Evolutionary conservation across 2,113 vertebrate species (phyloP).

Genomic region (Ivindomyrus marchei): DNA sequence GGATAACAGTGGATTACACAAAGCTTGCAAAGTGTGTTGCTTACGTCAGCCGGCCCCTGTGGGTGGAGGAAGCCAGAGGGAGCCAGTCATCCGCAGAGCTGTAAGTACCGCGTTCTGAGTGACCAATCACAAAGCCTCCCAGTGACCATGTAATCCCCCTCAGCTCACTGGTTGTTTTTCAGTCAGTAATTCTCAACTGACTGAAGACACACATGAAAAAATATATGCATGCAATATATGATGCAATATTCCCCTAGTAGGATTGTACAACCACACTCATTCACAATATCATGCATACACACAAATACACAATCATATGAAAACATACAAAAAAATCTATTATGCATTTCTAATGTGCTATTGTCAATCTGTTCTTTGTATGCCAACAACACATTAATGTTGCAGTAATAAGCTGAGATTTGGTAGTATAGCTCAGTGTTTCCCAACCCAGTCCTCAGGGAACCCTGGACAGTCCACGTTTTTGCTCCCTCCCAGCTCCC

Average conservation of each 20-base stretch:
- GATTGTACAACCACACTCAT: neutral
- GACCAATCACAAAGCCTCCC: neutral
- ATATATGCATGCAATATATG: neutral
- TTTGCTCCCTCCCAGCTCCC: too few species aligned
- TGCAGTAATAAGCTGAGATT: slow-evolving; percentile 26
- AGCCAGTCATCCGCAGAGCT: neutral
- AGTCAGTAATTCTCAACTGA: neutral
- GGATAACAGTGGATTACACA: neutral
- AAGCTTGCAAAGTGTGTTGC: neutral
- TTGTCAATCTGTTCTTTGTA: neutral
- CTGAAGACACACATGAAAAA: neutral
- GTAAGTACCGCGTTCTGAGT: neutral
- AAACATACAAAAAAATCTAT: neutral
- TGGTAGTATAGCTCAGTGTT: neutral
- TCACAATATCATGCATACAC: neutral
- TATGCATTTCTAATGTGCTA: slow-evolving; percentile 27
- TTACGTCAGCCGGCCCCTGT: neutral
- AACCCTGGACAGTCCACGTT: too few species aligned
- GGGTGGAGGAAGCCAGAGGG: neutral
- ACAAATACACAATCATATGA: neutral
- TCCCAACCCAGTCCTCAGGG: too few species aligned
- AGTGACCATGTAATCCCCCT: neutral
- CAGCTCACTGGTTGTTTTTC: neutral
- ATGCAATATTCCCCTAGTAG: neutral
- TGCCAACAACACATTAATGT: neutral